phyloP scores from a whole-genome alignment of 92 coral and sea anemone species.

The Siderastrea radians region DNA sequence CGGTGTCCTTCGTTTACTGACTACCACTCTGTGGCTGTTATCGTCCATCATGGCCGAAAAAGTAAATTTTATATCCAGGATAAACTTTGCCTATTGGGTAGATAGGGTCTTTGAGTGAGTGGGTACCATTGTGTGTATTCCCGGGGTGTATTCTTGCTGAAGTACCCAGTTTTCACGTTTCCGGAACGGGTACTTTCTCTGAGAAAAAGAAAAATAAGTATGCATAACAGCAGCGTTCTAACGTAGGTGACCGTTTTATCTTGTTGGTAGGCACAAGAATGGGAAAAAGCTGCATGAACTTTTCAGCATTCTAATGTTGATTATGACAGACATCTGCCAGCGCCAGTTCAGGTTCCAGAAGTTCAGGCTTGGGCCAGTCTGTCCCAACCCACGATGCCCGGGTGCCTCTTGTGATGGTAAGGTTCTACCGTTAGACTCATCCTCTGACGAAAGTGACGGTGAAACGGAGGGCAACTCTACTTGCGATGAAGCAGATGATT shows the following conservation, averaged over 20 bases:
- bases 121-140: background rate
- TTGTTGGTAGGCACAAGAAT: slow-evolving; percentile 49
- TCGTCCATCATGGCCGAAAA: too few species aligned
- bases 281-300: slow-evolving; percentile 55
- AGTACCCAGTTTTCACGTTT: too few species aligned
- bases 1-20: background rate
- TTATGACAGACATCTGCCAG: slow-evolving; percentile 70
- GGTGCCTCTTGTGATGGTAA: slow-evolving; percentile 67
- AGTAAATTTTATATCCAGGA: too few species aligned
- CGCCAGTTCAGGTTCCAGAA: slow-evolving; percentile 76
- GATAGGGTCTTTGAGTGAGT: too few species aligned
- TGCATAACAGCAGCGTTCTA: background rate
- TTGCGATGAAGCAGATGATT: slow-evolving; percentile 11
- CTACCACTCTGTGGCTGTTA: too few species aligned
- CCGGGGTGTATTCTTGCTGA: background rate
- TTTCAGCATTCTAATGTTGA: slow-evolving; percentile 35
- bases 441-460: slow-evolving; percentile 66
- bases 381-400: slow-evolving; percentile 77
- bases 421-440: slow-evolving; percentile 50
- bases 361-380: slow-evolving; percentile 72
- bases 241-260: background rate
- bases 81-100: too few species aligned
- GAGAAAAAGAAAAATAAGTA: background rate
- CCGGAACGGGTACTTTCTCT: too few species aligned
- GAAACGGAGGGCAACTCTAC: slow-evolving; percentile 26